Evolutionary conservation across 2,888 invertebrate genomes (phyloP), one percentile per base, ranked within the genome.

Genomic region (Cinara cedri): DNA sequence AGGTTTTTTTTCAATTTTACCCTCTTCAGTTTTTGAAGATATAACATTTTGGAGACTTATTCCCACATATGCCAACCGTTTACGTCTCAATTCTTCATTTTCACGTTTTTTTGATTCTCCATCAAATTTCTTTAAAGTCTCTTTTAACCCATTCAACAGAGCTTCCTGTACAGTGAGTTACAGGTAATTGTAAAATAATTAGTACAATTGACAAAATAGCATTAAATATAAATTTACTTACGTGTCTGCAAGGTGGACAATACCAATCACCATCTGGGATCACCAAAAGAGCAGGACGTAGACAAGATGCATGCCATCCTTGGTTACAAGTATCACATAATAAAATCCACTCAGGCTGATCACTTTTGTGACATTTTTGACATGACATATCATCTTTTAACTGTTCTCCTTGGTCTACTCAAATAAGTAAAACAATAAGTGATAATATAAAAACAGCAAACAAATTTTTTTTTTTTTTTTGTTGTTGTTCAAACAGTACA

Each of bases 191-290:
- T 2, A 60, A 57, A 26, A 19, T 46, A 14, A 6, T 65, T 13
- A 9, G 13, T 44, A 21, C 46, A 11, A 0, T 44, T n/a, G n/a
- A n/a, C n/a, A n/a, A n/a, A n/a, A n/a, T n/a, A n/a, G 8, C 44
- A 44, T 26, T 19, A n/a, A 68, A 34, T 34, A 72, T 51, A 51
- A 63, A 65, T 65, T 2, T 75, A 87, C 93, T 90, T 84, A 94
- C 95, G 87, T 98, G 98, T 86, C 96, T 94, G 87, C 98, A 99
- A 0, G 95, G 94, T 49, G 98, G 98, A 86, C 99, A 99, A 87
- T 91, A 96, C 99, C 98, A 99, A 86, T 97, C 95, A 0, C 98
- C 98, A 85, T 97, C 96, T 0, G 98, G 99, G 84, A 99, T 94
- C 46, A 95, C 90, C 87, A 97, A 91, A 60, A 99, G 89, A 81